Evolutionary conservation across 2,888 invertebrate genomes (phyloP).

Genomic region (Ceriagrion tenellum): DNA sequence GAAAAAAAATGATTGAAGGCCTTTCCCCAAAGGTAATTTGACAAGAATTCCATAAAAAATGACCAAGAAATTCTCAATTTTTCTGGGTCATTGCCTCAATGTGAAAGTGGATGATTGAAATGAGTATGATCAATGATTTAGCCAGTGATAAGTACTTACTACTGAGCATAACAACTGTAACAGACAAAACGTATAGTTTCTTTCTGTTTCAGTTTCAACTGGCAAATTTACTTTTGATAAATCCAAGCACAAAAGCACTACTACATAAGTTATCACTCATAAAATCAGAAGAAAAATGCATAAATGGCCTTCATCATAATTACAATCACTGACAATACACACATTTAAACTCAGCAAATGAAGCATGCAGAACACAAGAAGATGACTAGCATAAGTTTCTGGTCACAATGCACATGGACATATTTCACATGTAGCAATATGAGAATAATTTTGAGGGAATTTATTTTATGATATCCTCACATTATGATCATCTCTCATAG

Average conservation of each 20-base stretch:
- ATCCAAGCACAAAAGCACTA: conserved; percentile 21
- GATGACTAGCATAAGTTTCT: not conserved
- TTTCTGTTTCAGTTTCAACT: not conserved
- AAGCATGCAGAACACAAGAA: not conserved
- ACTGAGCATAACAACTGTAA: not conserved
- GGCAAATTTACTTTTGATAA: not conserved
- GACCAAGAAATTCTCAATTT: not conserved
- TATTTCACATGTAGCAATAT: too few species aligned
- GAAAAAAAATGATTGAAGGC: not conserved
- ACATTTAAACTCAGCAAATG: not conserved
- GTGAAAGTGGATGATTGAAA: not conserved
- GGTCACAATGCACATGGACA: too few species aligned
- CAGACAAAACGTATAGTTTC: not conserved
- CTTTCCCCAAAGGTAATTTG: not conserved
- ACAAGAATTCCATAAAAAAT: not conserved
- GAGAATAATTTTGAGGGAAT: too few species aligned
- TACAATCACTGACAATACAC: not conserved
- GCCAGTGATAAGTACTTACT: not conserved
- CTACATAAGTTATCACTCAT: not conserved
- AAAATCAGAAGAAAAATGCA: not conserved
- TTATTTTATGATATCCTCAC: too few species aligned
- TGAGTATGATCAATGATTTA: conserved; percentile 19
- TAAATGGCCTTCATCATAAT: conserved; percentile 11
- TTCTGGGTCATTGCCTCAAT: not conserved
- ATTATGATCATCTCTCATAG: too few species aligned